These are phyloP conservation scores for Yponomeuta plumbellus DNA, from an alignment of 2,888 invertebrate genomes.

Conservation along the genomic window DNA sequence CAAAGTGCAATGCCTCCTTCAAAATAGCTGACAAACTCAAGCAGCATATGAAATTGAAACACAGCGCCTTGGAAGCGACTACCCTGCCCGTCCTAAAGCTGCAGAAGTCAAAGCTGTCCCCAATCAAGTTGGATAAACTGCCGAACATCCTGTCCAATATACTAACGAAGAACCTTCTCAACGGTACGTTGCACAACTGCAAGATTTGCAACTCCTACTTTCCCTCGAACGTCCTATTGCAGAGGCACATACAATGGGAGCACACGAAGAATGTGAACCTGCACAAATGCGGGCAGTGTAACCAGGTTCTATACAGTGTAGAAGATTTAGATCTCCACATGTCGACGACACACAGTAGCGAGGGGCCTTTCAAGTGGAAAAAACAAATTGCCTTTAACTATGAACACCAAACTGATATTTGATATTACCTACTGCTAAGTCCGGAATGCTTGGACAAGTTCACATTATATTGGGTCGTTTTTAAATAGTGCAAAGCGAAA, in stretches of 20 bases:
- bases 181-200: constrained; percentile 7
- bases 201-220: constrained; percentile 14
- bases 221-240: constrained; percentile 11
- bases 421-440: background rate
- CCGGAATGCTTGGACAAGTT: too few relatives aligned
- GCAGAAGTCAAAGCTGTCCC: constrained; percentile 3
- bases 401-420: constrained; percentile 12
- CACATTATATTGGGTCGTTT: too few relatives aligned
- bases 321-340: constrained; percentile 15
- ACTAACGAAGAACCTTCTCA: background rate
- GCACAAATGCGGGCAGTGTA: constrained; percentile 15
- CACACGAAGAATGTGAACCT: constrained; percentile 16
- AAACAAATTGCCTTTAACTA: constrained; percentile 11
- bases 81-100: constrained; percentile 8
- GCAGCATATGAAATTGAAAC: constrained; percentile 11
- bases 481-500: too few relatives aligned
- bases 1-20: constrained; percentile 9
- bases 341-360: background rate
- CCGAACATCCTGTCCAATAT: constrained; percentile 1
- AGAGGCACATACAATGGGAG: constrained; percentile 15
- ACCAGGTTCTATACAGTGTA: constrained; percentile 6
- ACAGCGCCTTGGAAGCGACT: background rate
- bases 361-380: constrained; percentile 6
- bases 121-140: background rate
- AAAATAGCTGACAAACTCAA: constrained; percentile 12